Conservation (phyloP, 1,140 invertebrate genomes). For the Aporrectodea caliginosa region DNA sequence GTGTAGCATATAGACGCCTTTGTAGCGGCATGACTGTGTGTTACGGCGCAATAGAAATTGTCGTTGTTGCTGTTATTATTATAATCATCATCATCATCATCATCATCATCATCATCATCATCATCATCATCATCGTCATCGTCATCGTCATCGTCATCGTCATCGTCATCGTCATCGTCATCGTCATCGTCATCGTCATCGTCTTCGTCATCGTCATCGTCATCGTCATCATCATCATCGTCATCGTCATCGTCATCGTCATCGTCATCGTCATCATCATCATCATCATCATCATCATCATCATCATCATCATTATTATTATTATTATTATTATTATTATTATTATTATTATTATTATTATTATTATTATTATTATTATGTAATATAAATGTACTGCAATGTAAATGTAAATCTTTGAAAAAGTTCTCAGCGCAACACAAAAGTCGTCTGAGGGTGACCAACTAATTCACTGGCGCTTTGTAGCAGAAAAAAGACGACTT, state of each 20-base stretch:
- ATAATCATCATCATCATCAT: too few species aligned
- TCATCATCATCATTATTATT: conserved; percentile 3
- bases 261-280: not conserved
- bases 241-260: not conserved
- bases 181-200: not conserved
- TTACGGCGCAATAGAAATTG: too few species aligned
- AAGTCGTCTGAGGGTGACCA: too few species aligned
- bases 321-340: not conserved
- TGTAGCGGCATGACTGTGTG: too few species aligned
- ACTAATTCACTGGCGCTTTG: too few species aligned
- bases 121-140: not conserved
- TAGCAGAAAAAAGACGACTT: too few species aligned
- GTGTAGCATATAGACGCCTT: too few species aligned
- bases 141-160: not conserved
- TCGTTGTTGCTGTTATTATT: too few species aligned
- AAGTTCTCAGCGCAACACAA: too few species aligned
- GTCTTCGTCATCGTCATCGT: not conserved
- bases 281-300: conserved; percentile 2
- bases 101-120: not conserved
- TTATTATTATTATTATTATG: conserved; percentile 4
- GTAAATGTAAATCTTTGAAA: too few species aligned
- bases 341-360: conserved; percentile 4
- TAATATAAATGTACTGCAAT: too few species aligned
- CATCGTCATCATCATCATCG: not conserved
- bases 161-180: not conserved